Evolutionary conservation across 2,113 vertebrate species (phyloP).

Genomic region (Eulacestoma nigropectus): DNA sequence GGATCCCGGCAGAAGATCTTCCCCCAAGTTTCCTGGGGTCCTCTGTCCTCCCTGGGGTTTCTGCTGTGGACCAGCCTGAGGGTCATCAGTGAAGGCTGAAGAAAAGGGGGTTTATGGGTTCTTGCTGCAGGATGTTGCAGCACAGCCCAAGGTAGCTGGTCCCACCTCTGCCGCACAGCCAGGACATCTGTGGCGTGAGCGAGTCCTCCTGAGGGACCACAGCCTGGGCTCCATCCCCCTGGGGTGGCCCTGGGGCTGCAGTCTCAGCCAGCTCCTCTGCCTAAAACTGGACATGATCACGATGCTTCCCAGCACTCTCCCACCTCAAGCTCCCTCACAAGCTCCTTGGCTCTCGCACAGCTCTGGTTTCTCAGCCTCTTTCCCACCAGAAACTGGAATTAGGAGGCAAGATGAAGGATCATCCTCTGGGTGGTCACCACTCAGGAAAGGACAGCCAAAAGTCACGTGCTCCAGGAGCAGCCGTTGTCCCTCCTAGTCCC

Average conservation of each 20-base stretch:
- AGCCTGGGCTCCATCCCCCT: neutral
- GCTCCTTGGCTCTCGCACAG: neutral
- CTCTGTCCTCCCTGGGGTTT: neutral
- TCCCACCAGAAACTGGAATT: neutral
- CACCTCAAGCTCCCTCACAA: neutral
- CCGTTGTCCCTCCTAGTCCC: neutral
- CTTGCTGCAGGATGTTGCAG: neutral
- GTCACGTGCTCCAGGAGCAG: neutral
- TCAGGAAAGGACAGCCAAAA: neutral
- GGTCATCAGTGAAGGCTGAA: neutral
- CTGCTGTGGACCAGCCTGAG: neutral
- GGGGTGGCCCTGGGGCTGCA: neutral
- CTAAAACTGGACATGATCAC: neutral
- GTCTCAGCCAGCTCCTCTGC: neutral
- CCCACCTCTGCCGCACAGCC: accelerated
- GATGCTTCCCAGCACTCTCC: neutral
- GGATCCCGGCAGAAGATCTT: neutral
- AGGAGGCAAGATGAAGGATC: neutral
- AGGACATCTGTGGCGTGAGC: accelerated
- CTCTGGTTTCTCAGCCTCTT: neutral
- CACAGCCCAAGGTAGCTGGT: neutral
- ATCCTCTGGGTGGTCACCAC: neutral
- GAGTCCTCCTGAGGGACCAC: neutral
- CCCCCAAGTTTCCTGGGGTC: neutral
- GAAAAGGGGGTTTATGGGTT: neutral